Base-by-base conservation (phyloP, 2,113 vertebrate genomes). In the Pavo muticus region DNA sequence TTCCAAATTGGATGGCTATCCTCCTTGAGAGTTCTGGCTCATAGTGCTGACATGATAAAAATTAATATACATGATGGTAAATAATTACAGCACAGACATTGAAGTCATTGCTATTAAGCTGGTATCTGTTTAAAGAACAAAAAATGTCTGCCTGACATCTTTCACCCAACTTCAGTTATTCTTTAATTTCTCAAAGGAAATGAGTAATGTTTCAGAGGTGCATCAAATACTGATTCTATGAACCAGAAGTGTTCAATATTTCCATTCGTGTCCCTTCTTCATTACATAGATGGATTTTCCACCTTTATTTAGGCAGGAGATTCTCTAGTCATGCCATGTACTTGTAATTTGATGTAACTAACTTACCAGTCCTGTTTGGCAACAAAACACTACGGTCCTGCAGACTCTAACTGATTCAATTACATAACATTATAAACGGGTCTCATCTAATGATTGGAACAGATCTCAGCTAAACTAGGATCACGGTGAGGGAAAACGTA, bases 371-470 rank as follows among this genome's bases (percentile, higher is more conserved):
- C 70, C 30, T 95, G 64, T 97, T 95, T 93, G 93, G 90, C 90
- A 96, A 92, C 86, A 91, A 68, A 87, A 90, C 64, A 39, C 94
- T 67, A 19, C 52, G 35, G 86, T 96, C 74, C 91, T 95, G 87
- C 95, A 97, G 90, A 83, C 40, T 77, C 75, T 54, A 94, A 60
- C 71, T 95, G 91, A 97, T 96, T 97, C 79, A 87, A 96, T 97
- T 97, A 96, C 32, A 32, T 37, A 81, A 30, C 44, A 92, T 93
- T 92, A 95, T 93, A 93, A 95, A 94, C 90, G 77, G 88, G 79
- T 96, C 76, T 91, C 59, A 73, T 86, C 88, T 96, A 88, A 93
- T 80, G 87, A 83, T 13, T 56, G 79, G 61, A 95, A 95, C 94
- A 96, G 83, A 95, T 88, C 93, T 95, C 84, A 94, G 80, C 93